phyloP scores from a whole-genome alignment of 2,888 invertebrate genomes.

The Nowickia ferox region DNA sequence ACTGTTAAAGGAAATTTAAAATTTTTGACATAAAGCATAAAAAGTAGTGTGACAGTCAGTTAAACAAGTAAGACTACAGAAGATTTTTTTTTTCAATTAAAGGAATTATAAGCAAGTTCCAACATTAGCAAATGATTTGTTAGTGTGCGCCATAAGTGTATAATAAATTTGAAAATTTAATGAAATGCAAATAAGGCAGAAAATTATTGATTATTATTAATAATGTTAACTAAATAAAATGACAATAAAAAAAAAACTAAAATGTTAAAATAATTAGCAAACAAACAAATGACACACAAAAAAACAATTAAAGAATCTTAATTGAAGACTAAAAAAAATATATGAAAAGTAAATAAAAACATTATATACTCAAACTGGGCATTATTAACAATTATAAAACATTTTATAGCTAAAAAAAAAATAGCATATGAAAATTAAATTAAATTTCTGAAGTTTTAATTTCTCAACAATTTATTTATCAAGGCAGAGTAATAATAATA shows the following conservation, averaged over 20 bases:
- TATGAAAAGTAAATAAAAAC: background rate
- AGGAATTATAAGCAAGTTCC: no score
- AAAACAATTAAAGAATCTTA: conserved; percentile 28
- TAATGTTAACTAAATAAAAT: conserved; percentile 71
- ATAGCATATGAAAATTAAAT: background rate
- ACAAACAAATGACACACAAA: conserved; percentile 32
- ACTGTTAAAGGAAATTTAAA: no score
- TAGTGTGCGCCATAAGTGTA: background rate
- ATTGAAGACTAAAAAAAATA: conserved; percentile 13
- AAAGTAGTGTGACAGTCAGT: no score
- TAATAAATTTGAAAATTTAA: conserved; percentile 13
- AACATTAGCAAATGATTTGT: background rate
- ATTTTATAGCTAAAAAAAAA: conserved; percentile 18
- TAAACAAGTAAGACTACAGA: no score
- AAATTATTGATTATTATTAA: conserved; percentile 51
- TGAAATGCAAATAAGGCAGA: conserved; percentile 19
- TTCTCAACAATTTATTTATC: background rate
- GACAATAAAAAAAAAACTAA: conserved; percentile 70
- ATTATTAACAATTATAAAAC: conserved; percentile 35
- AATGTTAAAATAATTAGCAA: conserved; percentile 64
- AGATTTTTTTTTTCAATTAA: no score
- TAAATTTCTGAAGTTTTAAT: background rate
- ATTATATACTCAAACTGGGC: conserved; percentile 26
- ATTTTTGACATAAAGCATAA: no score
- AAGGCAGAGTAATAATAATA: no score